These are phyloP conservation scores for Dendroctonus ponderosae DNA, from an alignment of 1,140 invertebrate species.

Conservation along the genomic window DNA sequence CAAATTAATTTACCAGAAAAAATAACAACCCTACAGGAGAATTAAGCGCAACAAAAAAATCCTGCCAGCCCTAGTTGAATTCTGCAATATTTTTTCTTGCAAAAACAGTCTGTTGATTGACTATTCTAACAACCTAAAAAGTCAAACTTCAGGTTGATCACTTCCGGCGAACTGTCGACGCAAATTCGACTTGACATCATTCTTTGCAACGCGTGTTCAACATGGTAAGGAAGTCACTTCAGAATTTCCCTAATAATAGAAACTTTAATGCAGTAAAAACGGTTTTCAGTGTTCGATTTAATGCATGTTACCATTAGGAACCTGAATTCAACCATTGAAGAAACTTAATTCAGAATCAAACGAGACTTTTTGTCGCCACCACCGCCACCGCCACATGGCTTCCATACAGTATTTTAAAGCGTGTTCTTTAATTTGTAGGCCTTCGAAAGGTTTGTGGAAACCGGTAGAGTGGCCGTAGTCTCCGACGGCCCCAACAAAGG, in stretches of 20 bases:
- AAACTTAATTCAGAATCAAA: background rate
- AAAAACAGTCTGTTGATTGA: too few relatives aligned
- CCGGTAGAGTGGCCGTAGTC: conserved; percentile 93
- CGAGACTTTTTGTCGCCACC: background rate
- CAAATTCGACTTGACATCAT: background rate
- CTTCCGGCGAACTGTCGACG: conserved; percentile 17
- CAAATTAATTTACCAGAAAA: too few relatives aligned
- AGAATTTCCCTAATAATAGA: conserved; percentile 1
- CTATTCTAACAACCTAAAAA: too few relatives aligned
- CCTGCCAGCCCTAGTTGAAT: too few relatives aligned
- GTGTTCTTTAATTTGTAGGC: conserved; percentile 60
- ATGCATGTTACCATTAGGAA: background rate
- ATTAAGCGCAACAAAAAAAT: too few relatives aligned
- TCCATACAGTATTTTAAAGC: background rate
- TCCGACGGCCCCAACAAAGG: conserved; percentile 85
- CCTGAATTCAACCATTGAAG: background rate
- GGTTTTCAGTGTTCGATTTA: background rate
- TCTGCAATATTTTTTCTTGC: too few relatives aligned
- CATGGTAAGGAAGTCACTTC: conserved; percentile 22
- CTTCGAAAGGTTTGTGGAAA: conserved; percentile 92
- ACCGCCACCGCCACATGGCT: background rate
- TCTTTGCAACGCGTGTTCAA: conserved; percentile 13
- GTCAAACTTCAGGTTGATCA: conserved; percentile 2
- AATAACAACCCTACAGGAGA: too few relatives aligned
- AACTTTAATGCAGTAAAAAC: background rate